Evolutionary conservation across 2,797 vertebrate species (phyloP).

Genomic region (Carduelis carduelis): DNA sequence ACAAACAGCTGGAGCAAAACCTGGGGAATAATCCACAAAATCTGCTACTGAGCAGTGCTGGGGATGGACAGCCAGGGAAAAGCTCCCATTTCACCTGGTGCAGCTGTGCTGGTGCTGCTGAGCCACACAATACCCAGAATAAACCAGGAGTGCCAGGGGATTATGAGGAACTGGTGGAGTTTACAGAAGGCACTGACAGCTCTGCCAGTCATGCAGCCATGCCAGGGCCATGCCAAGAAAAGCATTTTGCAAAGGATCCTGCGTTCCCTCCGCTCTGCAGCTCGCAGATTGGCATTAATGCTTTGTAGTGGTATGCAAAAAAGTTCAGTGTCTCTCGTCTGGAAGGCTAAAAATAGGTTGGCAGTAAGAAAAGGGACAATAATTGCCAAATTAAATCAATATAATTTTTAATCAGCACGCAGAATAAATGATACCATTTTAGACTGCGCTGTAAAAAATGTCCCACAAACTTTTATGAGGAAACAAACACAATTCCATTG

Average conservation of each 20-base stretch:
- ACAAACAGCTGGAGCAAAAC: slow-evolving; percentile 19
- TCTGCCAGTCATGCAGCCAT: neutral
- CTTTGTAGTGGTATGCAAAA: neutral
- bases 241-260: neutral
- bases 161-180: neutral
- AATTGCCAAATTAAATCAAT: slow-evolving; percentile 47
- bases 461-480: slow-evolving; percentile 19
- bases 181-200: neutral
- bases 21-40: neutral
- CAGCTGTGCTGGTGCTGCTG: neutral
- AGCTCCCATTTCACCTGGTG: neutral
- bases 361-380: neutral
- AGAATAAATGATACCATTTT: slow-evolving; percentile 23
- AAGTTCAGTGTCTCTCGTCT: neutral
- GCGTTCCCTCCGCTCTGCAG: neutral
- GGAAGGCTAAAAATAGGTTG: slow-evolving; percentile 31
- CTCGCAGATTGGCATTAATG: neutral
- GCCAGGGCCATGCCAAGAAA: slow-evolving; percentile 19
- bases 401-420: slow-evolving; percentile 10
- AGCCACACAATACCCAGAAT: neutral
- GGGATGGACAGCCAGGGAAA: neutral
- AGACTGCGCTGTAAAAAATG: neutral
- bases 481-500: slow-evolving; percentile 33
- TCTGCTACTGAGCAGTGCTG: neutral
- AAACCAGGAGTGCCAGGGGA: neutral